Base-by-base conservation (phyloP, 2,888 invertebrate genomes). In the Nebria brevicollis region DNA sequence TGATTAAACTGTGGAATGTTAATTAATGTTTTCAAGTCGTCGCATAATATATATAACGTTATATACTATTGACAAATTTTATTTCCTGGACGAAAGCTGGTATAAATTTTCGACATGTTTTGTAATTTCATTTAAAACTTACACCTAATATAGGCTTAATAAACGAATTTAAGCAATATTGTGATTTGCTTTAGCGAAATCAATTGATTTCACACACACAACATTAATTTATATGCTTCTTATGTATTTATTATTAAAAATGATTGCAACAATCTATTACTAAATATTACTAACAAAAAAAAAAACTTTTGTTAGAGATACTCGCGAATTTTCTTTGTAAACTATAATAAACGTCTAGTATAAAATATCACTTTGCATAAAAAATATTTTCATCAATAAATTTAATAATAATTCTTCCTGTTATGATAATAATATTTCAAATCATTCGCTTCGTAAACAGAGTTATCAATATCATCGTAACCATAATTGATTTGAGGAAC, bases 371-470 rank as follows among this genome's bases (percentile, higher is more conserved):
- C 80, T 70, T 80, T 70, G 34, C 25, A 54, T 66, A 25, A 25
- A 68, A 74, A 41, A 34, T 70, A 64, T 73, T 73, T 79, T 79
- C 73, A 74, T 77, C 64, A 64, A 11, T 72, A 81, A 65, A 75
- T 77, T 54, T 3, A 54, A 54, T 54, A 54, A 13, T 54, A 54
- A 13, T 54, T 54, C 8, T 54, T 54, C 54, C 54, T 8, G 54
- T 54, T 76, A 70, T 80, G 72, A 72, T 82, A 76, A 25, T 80
- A 85, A 84, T 87, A 87, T 83, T 88, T 89, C 34, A 85, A 83
- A 82, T 88, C 89, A 66, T 86, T 84, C 43, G 85, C 82, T 82
- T 88, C 88, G 79, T 88, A 89, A 77, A 89, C 88, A 2, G 88
- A 88, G 84, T 89, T 89, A 83, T 88, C 87, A 7, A 84, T 83